Conservation (phyloP, 2,797 vertebrate species). For the Mus minutoides region DNA sequence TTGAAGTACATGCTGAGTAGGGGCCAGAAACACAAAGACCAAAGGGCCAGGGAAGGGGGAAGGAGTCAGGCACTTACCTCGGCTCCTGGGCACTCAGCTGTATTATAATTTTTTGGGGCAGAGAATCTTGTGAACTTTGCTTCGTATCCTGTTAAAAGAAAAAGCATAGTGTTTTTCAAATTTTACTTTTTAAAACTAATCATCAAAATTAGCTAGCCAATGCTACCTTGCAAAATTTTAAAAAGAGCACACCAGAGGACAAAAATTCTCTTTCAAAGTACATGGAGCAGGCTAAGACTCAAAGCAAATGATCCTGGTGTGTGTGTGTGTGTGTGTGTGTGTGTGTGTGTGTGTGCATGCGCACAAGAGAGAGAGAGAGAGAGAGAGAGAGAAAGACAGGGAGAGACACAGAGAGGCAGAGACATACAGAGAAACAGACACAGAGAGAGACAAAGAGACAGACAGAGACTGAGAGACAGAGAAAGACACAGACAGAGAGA, state of each 20-base stretch:
- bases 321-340: background rate
- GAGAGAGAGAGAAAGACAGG: background rate
- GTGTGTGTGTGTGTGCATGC: no score
- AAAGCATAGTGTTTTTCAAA: slow-evolving; percentile 69
- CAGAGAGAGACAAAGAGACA: no score
- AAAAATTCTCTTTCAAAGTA: slow-evolving; percentile 3
- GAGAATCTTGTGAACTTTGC: slow-evolving; percentile 91
- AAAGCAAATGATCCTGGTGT: slow-evolving; percentile 18
- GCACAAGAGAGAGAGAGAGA: no score
- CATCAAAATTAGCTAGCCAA: slow-evolving; percentile 41
- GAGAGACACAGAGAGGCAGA: background rate
- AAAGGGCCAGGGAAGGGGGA: background rate
- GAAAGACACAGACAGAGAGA: background rate
- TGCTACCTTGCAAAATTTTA: background rate
- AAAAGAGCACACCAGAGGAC: background rate
- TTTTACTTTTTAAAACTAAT: slow-evolving; percentile 74
- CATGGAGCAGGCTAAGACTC: slow-evolving; percentile 15
- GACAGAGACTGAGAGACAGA: background rate
- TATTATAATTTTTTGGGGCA: slow-evolving; percentile 90
- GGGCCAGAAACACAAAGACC: background rate
- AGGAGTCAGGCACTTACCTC: slow-evolving; percentile 87
- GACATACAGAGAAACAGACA: no score
- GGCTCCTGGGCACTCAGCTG: slow-evolving; percentile 86
- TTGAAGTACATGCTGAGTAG: background rate
- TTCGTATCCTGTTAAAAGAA: slow-evolving; percentile 89